A percentile compares a stretch with the other conserved stretches of the same genome.
Conservation (phyloP, 2,113 vertebrate genomes). For the Pelobates fuscus region DNA sequence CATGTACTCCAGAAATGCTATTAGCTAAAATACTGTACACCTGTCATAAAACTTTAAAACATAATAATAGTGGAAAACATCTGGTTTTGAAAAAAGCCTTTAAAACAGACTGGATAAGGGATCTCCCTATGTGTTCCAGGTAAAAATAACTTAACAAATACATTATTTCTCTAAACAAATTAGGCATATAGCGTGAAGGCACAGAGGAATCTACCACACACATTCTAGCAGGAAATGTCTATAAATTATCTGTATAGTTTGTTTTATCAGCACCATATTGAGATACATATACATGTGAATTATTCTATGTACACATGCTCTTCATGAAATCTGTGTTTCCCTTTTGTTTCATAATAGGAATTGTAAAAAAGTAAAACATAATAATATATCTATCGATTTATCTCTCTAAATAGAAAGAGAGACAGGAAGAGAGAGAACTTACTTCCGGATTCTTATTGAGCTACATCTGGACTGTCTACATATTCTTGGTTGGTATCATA, state of each 20-base stretch:
- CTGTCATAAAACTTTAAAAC: conserved; percentile 59
- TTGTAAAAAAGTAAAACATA: not conserved
- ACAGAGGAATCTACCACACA: conserved; percentile 50
- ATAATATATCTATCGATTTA: no score
- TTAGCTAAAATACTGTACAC: conserved; percentile 47
- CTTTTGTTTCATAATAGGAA: no score
- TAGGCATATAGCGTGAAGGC: conserved; percentile 52
- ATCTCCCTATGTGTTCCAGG: conserved; percentile 52
- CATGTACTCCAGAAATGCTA: not conserved
- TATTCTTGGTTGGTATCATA: no score
- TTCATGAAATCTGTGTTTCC: not conserved
- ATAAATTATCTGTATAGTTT: conserved; percentile 37
- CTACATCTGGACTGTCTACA: no score
- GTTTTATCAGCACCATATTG: conserved; percentile 3
- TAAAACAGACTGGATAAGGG: conserved; percentile 33
- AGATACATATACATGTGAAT: not conserved
- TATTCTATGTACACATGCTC: not conserved
- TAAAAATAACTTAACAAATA: conserved; percentile 62
- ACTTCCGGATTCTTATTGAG: no score
- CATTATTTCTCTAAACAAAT: conserved; percentile 52
- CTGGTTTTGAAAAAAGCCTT: conserved; percentile 33
- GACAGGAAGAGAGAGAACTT: no score
- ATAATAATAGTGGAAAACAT: conserved; percentile 53
- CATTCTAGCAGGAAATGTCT: conserved; percentile 11
- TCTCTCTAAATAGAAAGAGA: no score